These are phyloP conservation scores for Burhinus oedicnemus DNA, from an alignment of 2,113 vertebrate species.

Conservation along the genomic window DNA sequence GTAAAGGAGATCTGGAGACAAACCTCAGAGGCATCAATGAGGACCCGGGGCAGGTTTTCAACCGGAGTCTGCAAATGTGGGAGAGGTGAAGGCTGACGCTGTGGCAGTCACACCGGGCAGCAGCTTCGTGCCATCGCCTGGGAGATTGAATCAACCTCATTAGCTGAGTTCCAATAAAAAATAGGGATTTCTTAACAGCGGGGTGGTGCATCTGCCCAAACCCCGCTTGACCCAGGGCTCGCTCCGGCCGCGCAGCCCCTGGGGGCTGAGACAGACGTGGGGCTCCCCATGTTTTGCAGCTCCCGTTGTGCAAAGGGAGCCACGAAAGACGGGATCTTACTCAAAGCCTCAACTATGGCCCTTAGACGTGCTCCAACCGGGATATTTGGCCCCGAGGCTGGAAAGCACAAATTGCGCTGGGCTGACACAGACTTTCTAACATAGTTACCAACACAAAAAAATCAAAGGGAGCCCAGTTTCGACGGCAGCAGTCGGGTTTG, in stretches of 20 bases:
- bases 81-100: neutral
- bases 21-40: neutral
- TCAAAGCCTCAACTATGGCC: neutral
- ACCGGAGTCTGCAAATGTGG: neutral
- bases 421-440: neutral
- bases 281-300: neutral
- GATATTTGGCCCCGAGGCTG: neutral
- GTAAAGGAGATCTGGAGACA: neutral
- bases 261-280: neutral
- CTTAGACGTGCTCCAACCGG: neutral
- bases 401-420: neutral
- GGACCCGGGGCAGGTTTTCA: neutral
- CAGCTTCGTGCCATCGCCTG: neutral
- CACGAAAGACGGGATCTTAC: neutral
- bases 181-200: neutral
- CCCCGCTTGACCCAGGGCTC: neutral
- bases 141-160: neutral
- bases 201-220: neutral
- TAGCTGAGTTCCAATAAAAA: neutral
- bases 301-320: neutral
- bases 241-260: fast-evolving
- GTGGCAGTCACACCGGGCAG: neutral
- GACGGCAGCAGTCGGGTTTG: neutral
- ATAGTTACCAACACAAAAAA: neutral
- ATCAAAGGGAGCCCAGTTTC: neutral